Base-by-base conservation (phyloP, 2,888 invertebrate genomes). In the Troglohyphantes excavatus region DNA sequence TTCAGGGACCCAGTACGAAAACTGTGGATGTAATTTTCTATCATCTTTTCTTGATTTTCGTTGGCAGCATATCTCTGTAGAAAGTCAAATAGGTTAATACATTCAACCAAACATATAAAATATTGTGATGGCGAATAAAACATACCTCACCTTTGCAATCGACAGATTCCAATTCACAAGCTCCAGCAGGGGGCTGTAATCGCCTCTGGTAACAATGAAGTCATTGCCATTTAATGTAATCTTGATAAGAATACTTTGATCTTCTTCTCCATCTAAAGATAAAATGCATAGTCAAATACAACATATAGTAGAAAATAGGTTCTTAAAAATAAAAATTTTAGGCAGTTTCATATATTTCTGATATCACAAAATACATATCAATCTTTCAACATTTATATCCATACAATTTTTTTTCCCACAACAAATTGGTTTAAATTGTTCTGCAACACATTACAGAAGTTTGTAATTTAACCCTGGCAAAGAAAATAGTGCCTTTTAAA, bases 1-100 rank as follows among this genome's bases (percentile, higher is more conserved):
- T 96, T 95, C 88, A 98, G 93, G 65, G 96, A 96, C 2, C 99
- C 99, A 46, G 96, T 96, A 67, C 94, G 95, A 93, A 99, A 99
- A 92, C 97, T 96, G 82, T 95, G 95, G 0, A 96, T 94, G 92
- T 99, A 99, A 92, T 96, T 95, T 70, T 95, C 95, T 65, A 99
- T 93, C 99, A 99, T 99, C 70, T 96, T 95, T 76, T 94, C 94
- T 93, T 98, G 96, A 90, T 95, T 96, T 5, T 96, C 95, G 93
- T 97, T 97, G 0, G 96, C 95, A 0, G 96, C 96, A 93, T 96
- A 95, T 65, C 95, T 94, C 91, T 93, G 2, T 17, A 6, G 46
- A 26, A 26, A 13, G n/a, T n/a, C n/a, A 13, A 59, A 59, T 59
- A 13, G 5, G 5, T 59, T 59, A n/a, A n/a, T n/a, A n/a, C n/a